Evolutionary conservation across 2,113 vertebrate species (phyloP).

Genomic region (Platysternon megacephalum): DNA sequence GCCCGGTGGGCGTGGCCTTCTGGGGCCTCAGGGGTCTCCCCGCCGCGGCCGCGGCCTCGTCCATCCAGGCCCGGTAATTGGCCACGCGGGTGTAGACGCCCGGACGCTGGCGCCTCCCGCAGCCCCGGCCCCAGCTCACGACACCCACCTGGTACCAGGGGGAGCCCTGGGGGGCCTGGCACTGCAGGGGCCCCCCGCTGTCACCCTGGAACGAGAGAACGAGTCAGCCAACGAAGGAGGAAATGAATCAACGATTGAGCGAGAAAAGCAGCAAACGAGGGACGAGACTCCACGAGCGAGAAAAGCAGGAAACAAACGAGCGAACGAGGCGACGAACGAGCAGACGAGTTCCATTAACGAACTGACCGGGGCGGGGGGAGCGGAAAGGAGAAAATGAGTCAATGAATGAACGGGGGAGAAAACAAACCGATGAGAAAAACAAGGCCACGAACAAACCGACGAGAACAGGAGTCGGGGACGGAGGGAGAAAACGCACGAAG

Average conservation of each 20-base stretch:
- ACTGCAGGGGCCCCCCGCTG: slow-evolving; percentile 9
- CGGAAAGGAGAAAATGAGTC: no score
- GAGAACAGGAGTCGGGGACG: no score
- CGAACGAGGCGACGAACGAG: no score
- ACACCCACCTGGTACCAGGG: neutral
- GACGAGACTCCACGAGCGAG: no score
- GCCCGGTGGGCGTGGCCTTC: fast-evolving
- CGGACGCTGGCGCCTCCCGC: neutral
- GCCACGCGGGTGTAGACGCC: neutral
- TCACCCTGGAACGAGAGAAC: neutral
- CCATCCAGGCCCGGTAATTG: neutral
- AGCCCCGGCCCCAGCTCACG: slow-evolving; percentile 20
- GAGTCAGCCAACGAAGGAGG: neutral
- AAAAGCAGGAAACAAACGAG: no score
- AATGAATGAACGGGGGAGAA: no score
- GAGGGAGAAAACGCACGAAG: no score
- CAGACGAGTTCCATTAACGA: no score
- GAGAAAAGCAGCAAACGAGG: no score
- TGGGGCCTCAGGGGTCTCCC: neutral
- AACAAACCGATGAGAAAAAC: no score
- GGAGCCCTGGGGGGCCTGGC: neutral
- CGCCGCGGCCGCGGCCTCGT: neutral
- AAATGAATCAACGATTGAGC: no score
- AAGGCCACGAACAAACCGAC: no score
- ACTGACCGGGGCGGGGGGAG: fast-evolving